These are phyloP conservation scores for Neelides folsomi DNA, from an alignment of 2,888 invertebrate genomes.

Conservation along the genomic window DNA sequence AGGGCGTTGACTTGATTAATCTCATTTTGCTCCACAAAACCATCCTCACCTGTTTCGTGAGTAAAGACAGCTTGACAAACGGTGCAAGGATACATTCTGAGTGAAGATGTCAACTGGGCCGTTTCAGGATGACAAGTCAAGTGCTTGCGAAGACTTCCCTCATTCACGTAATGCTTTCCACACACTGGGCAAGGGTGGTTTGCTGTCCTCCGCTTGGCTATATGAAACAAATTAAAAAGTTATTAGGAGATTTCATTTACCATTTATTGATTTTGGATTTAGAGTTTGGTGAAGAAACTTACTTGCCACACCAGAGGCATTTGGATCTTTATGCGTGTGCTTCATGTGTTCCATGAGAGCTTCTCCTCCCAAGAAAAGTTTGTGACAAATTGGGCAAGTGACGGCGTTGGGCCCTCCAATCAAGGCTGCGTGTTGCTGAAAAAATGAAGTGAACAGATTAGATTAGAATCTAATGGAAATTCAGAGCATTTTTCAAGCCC, in stretches of 20 bases:
- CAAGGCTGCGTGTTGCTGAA: slow-evolving; percentile 85
- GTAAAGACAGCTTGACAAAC: slow-evolving; percentile 91
- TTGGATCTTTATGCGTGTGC: slow-evolving; percentile 84
- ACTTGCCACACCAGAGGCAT: slow-evolving; percentile 77
- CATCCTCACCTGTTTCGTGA: slow-evolving; percentile 73
- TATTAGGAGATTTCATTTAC: not conserved
- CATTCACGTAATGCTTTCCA: slow-evolving; percentile 90
- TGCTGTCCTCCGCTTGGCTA: slow-evolving; percentile 84
- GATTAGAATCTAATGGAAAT: too few species aligned
- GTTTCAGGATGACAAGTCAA: slow-evolving; percentile 87
- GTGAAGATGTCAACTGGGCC: slow-evolving; percentile 60
- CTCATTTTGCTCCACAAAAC: too few species aligned
- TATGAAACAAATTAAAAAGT: slow-evolving; percentile 42
- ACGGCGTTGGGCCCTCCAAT: slow-evolving; percentile 84
- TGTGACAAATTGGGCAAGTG: slow-evolving; percentile 85
- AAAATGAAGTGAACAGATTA: slow-evolving; percentile 5
- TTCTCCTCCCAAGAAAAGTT: slow-evolving; percentile 83
- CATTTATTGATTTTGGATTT: not conserved
- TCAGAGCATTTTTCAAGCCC: too few species aligned
- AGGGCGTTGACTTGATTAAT: too few species aligned
- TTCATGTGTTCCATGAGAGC: slow-evolving; percentile 93
- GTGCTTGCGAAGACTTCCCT: slow-evolving; percentile 82
- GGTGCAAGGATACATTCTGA: slow-evolving; percentile 92
- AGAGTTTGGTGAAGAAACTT: slow-evolving; percentile 42
- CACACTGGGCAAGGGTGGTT: slow-evolving; percentile 91